These are phyloP conservation scores for Nymphalis io DNA, from an alignment of 1,140 invertebrate species.

Conservation along the genomic window DNA sequence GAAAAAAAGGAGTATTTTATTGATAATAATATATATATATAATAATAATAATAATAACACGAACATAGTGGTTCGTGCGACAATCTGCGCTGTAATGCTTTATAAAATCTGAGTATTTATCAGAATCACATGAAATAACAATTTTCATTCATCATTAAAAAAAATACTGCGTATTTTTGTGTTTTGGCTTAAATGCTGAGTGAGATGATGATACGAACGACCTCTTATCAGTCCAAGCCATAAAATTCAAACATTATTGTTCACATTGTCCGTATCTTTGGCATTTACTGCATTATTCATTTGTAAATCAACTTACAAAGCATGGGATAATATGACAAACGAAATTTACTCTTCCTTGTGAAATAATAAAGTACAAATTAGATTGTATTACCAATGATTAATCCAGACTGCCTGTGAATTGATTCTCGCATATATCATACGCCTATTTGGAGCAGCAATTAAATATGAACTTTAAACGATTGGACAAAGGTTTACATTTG, in stretches of 20 bases:
- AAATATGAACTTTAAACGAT: conserved; percentile 11
- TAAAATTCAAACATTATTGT: conserved; percentile 43
- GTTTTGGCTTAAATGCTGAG: no score
- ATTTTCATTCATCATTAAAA: no score
- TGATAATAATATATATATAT: no score
- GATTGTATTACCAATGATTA: conserved; percentile 11
- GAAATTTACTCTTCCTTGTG: conserved; percentile 23
- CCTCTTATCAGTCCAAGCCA: conserved; percentile 22
- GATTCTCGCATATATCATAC: conserved; percentile 36
- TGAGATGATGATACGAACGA: no score
- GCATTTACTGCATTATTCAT: conserved; percentile 41
- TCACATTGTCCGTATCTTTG: conserved; percentile 34
- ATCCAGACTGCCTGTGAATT: conserved; percentile 35
- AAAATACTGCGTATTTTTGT: no score
- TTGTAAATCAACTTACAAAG: conserved; percentile 38
- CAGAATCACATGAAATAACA: no score
- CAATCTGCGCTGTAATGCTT: no score
- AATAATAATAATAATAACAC: no score
- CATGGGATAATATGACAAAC: conserved; percentile 13
- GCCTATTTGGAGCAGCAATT: conserved; percentile 22
- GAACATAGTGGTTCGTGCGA: no score
- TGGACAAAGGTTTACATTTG: conserved; percentile 15
- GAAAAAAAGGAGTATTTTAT: no score
- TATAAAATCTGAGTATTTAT: no score
- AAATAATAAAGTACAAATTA: conserved; percentile 23